Conservation (phyloP, 1,140 invertebrate species). For the Ostrea edulis region DNA sequence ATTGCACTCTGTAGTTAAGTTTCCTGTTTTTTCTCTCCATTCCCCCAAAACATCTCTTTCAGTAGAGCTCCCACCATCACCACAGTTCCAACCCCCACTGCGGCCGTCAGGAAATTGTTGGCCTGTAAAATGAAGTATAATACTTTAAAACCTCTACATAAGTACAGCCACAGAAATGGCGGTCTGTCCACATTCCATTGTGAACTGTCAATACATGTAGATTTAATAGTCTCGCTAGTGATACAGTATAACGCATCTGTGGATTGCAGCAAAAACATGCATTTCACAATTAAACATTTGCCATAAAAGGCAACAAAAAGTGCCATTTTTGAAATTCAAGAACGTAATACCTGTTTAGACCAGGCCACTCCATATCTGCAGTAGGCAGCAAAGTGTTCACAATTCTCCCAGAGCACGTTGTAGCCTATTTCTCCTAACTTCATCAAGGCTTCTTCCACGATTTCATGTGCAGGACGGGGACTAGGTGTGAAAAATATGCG, state of each 20-base stretch:
- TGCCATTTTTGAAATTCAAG: not conserved
- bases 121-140: not conserved
- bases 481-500: constrained; percentile 47
- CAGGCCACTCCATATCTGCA: constrained; percentile 65
- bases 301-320: too few species aligned
- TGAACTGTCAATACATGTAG: too few species aligned
- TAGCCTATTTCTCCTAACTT: constrained; percentile 63
- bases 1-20: too few species aligned
- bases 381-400: constrained; percentile 71
- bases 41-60: not conserved
- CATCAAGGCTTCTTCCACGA: constrained; percentile 55
- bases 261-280: too few species aligned
- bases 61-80: not conserved
- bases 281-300: too few species aligned
- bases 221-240: too few species aligned
- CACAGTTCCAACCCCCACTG: not conserved
- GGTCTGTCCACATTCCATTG: too few species aligned
- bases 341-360: constrained; percentile 62
- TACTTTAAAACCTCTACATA: not conserved
- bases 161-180: not conserved
- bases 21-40: too few species aligned
- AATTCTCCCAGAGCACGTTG: constrained; percentile 63
- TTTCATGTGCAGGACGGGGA: constrained; percentile 49
- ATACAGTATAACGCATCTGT: too few species aligned
- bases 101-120: not conserved